Base-by-base conservation (phyloP, 2,797 vertebrate genomes). In the Enteromius fasciolatus region DNA sequence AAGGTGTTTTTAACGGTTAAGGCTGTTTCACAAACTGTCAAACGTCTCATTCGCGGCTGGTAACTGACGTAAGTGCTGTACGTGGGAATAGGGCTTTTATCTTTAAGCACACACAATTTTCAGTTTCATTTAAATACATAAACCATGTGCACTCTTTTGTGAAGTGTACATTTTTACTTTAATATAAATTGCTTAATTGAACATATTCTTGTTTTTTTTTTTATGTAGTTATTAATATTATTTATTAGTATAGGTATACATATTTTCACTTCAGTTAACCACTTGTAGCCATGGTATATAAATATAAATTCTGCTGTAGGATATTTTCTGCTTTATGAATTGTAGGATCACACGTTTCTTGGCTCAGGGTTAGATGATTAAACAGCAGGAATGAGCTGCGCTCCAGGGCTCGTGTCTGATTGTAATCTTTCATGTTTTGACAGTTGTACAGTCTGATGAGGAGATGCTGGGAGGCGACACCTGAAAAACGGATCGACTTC, bases 371-470 rank as follows among this genome's bases (percentile, higher is more conserved):
- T 70, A 15, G 66, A 36, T 25, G 25, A 39, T 39, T 50, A 25
- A 80, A 61, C 2, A 0, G 41, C 46, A 14, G 18, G 1, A 17
- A 28, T 17, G 48, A 33, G 63, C 10, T 10, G 3, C 1, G 3
- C 72, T 80, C 48, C 17, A 23, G 31, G 54, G 17, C 1, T 20
- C 3, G 15, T 50, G 67, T 78, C n/a, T 81, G 61, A 78, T 72
- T 68, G 36, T 74, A 2, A 57, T 36, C 33, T 66, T 31, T 17
- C 70, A 36, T 85, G 67, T 85, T 66, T 33, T 23, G 50, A 14
- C 67, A 97, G 98, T 95, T 99, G 86, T 97, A 98, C 81, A 92
- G 94, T n/a, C 94, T 97, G 90, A 98, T 99, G 98, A 93, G 90
- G 86, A 96, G 88, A 84, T 99, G 98, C 89, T 99, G 98, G 98